Evolutionary conservation across 2,888 invertebrate species (phyloP).

Genomic region (Aethes cnicana): DNA sequence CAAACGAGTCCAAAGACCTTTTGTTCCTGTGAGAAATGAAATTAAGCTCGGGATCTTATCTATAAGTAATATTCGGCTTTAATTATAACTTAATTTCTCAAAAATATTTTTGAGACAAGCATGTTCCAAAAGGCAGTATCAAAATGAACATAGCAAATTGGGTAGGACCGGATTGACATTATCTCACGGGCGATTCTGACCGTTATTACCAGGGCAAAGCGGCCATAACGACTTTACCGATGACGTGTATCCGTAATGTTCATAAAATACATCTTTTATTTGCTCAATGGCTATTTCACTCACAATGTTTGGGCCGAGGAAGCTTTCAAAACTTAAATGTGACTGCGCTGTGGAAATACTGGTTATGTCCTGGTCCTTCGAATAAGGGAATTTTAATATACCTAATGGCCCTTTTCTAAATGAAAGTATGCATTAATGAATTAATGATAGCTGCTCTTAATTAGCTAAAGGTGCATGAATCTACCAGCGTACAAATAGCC

Average conservation of each 20-base stretch:
- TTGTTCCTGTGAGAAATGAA: conserved; percentile 38
- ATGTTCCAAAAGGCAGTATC: not conserved
- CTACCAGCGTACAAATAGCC: no score
- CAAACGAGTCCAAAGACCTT: conserved; percentile 45
- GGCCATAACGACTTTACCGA: not conserved
- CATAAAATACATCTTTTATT: conserved; percentile 2
- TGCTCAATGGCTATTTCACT: conserved; percentile 1
- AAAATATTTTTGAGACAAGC: not conserved
- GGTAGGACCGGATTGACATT: conserved; percentile 10
- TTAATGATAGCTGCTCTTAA: no score
- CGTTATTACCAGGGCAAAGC: not conserved
- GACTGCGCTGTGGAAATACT: no score
- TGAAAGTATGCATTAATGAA: no score
- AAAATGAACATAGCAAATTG: conserved; percentile 2
- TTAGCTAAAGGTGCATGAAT: no score
- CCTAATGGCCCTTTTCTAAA: no score
- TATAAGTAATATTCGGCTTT: not conserved
- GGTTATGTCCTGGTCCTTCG: no score
- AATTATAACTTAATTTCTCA: not conserved
- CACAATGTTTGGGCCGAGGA: not conserved
- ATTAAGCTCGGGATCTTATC: conserved; percentile 12
- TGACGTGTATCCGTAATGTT: conserved; percentile 6
- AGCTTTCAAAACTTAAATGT: not conserved
- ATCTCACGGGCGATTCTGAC: conserved; percentile 1
- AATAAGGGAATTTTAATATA: no score